Evolutionary conservation across 2,113 vertebrate genomes (phyloP).

Genomic region (Chroicocephalus ridibundus): DNA sequence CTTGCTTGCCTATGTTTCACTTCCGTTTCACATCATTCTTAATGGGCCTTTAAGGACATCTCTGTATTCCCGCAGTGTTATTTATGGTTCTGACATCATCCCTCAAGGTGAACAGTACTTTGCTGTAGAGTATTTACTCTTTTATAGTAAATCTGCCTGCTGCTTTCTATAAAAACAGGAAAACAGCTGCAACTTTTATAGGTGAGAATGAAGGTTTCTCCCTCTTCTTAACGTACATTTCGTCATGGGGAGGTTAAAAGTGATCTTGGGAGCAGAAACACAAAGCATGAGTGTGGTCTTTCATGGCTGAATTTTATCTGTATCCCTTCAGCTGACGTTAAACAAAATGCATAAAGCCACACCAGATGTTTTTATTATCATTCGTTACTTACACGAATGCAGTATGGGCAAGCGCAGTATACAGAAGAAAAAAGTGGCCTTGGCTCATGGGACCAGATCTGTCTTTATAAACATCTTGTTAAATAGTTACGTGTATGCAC

Average conservation of each 20-base stretch:
- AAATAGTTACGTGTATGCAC: neutral
- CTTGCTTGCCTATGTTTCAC: neutral
- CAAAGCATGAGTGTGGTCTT: slow-evolving; percentile 28
- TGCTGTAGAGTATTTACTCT: slow-evolving; percentile 6
- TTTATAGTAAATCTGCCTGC: slow-evolving; percentile 30
- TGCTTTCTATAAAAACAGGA: slow-evolving; percentile 72
- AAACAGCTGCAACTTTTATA: slow-evolving; percentile 66
- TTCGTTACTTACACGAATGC: neutral
- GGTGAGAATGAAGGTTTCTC: slow-evolving; percentile 44
- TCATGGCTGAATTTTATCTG: neutral
- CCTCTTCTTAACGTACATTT: neutral
- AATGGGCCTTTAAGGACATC: slow-evolving; percentile 25
- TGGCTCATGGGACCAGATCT: neutral
- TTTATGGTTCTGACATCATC: slow-evolving; percentile 60
- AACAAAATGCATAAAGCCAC: neutral
- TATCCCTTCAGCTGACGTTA: neutral
- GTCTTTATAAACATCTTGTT: neutral
- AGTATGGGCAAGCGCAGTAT: neutral
- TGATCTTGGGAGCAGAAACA: neutral
- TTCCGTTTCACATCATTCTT: slow-evolving; percentile 55
- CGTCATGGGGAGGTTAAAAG: neutral
- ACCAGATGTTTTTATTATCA: slow-evolving; percentile 23
- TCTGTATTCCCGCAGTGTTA: slow-evolving; percentile 10
- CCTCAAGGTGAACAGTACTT: slow-evolving; percentile 52
- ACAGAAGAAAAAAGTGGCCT: neutral